Evolutionary conservation across 1,140 invertebrate genomes (phyloP), one percentile per base, ranked within the genome.

Genomic region (Heliconius melpomene): DNA sequence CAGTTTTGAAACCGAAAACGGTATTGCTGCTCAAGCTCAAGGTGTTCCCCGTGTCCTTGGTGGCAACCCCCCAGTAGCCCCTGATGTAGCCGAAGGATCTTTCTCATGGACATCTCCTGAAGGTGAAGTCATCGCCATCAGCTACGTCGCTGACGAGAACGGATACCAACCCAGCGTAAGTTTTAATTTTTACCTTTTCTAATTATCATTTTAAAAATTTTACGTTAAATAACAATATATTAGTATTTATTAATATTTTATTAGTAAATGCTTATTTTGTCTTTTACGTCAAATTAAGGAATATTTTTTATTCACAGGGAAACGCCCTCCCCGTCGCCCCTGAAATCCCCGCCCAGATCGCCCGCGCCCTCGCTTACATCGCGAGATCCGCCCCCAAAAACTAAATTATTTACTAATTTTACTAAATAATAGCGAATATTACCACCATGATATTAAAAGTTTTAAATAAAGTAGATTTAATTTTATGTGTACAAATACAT

Each of bases 1-100:
- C 80, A 95, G 94, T 79, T 96, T 92, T 88, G 95, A 96, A 85
- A 95, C 95, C 71, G 95, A 91, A 71, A 96, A 96, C 86, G 96
- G 96, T 71, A 96, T 96, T 75, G 89, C 94, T 5, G 95, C 93
- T 3, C 88, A 95, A 78, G 95, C 95, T 78, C 88, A 91, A 76
- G 96, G 95, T 20, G 84, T 86, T 29, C 91, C 94, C 74, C 94
- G 92, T 78, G 91, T 91, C 83, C 85, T 94, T 52, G 90, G 90
- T 75, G 93, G 95, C 13, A 95, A 95, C 85, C 95, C 95, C 3
- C 95, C 96, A 11, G 83, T 93, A n/a, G 72, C 83, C 11, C 90
- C 92, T 23, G 89, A 87, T n/a, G 93, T 93, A 18, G 86, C 84
- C 70, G 91, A 93, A 80, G 94, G 94, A 29, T 88, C 91, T 57